Percentiles rank a stretch among this genome's conserved stretches.
These are phyloP conservation scores for Bugulina stolonifera DNA, from an alignment of 2,888 invertebrate genomes.

Conservation along the genomic window DNA sequence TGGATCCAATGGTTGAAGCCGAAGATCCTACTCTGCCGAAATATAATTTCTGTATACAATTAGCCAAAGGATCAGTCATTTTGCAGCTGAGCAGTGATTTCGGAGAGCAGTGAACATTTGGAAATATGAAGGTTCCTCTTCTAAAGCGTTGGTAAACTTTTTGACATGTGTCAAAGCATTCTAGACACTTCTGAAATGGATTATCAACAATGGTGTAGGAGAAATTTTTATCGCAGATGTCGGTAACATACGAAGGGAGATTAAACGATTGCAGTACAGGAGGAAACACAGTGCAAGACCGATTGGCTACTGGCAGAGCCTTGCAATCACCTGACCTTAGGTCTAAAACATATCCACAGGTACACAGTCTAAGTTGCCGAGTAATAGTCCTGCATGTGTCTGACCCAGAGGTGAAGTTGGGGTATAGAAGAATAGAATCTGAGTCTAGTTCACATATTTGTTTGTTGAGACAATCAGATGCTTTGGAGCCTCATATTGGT, in stretches of 20 bases:
- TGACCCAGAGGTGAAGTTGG: neutral
- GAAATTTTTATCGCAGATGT: neutral
- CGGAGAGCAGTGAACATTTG: neutral
- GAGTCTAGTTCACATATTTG: neutral
- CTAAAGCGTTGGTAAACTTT: neutral
- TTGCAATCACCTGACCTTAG: neutral
- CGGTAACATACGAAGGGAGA: neutral
- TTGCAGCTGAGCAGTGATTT: neutral
- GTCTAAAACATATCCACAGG: neutral
- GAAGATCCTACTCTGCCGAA: neutral
- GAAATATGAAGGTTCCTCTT: neutral
- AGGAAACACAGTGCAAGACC: neutral
- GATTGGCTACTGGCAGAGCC: neutral
- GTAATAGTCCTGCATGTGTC: constrained; percentile 2
- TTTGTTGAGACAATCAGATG: neutral
- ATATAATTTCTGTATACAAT: neutral
- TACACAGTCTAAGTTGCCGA: neutral
- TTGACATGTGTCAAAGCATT: neutral
- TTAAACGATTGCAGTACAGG: neutral
- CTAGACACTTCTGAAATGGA: neutral
- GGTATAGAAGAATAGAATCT: neutral
- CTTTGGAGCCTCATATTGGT: too few species aligned
- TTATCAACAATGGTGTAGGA: neutral
- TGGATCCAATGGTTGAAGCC: too few species aligned
- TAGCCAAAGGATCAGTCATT: neutral